Evolutionary conservation across 2,888 invertebrate genomes (phyloP).

Genomic region (Euplexia lucipara): DNA sequence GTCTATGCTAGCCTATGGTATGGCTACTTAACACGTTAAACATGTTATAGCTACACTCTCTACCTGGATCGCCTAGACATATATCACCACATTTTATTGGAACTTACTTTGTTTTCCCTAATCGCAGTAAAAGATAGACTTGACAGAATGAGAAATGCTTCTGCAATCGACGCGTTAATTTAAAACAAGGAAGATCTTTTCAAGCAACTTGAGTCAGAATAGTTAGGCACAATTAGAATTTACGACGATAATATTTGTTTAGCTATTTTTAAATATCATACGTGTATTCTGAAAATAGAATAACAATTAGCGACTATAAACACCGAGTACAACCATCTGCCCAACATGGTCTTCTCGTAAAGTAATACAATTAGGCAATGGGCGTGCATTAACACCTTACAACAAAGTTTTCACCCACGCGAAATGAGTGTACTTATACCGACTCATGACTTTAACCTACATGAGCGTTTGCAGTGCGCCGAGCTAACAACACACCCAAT

Average conservation of each 20-base stretch:
- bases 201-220: neutral
- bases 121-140: conserved; percentile 8
- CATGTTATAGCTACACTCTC: conserved; percentile 70
- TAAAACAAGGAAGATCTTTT: neutral
- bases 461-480: conserved; percentile 70
- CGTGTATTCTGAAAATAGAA: conserved; percentile 73
- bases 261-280: conserved; percentile 10
- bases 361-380: conserved; percentile 90
- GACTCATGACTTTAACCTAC: conserved; percentile 82
- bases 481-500: conserved; percentile 74
- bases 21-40: conserved; percentile 68
- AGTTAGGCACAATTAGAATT: neutral
- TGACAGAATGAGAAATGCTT: conserved; percentile 26
- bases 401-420: conserved; percentile 84
- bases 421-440: conserved; percentile 72
- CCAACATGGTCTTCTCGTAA: conserved; percentile 85
- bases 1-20: too few relatives aligned
- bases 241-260: neutral
- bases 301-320: conserved; percentile 86
- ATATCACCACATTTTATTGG: conserved; percentile 69
- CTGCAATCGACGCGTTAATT: conserved; percentile 7
- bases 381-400: conserved; percentile 88
- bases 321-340: conserved; percentile 74
- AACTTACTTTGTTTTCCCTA: conserved; percentile 52
- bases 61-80: conserved; percentile 66